Evolutionary conservation across 2,888 invertebrate genomes (phyloP).

Genomic region (Agrotis clavis): DNA sequence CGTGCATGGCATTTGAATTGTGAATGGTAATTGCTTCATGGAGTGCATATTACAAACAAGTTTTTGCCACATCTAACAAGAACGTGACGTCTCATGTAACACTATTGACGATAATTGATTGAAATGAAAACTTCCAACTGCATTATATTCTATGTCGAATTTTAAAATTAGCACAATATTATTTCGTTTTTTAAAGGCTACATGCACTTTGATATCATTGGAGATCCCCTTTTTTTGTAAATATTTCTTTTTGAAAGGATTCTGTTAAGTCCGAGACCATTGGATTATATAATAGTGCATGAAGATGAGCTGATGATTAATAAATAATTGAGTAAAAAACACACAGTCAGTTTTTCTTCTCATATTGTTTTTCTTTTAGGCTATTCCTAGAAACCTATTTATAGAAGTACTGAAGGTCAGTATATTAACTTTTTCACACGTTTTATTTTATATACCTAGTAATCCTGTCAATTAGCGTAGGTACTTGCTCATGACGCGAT

Average conservation of each 20-base stretch:
- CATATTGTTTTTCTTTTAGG: too few relatives aligned
- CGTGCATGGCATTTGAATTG: conserved; percentile 28
- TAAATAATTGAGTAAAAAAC: too few relatives aligned
- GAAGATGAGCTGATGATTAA: too few relatives aligned
- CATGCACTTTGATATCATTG: not conserved
- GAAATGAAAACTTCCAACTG: not conserved
- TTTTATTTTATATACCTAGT: too few relatives aligned
- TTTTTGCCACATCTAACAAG: not conserved
- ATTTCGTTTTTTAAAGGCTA: not conserved
- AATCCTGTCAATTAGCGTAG: too few relatives aligned
- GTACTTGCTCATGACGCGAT: too few relatives aligned
- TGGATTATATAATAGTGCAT: too few relatives aligned
- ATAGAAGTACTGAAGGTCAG: too few relatives aligned
- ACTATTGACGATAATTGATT: not conserved
- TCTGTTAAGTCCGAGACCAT: not conserved
- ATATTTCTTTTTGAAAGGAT: not conserved
- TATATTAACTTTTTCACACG: too few relatives aligned
- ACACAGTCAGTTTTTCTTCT: too few relatives aligned
- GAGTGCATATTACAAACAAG: not conserved
- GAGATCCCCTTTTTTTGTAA: not conserved
- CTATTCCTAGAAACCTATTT: too few relatives aligned
- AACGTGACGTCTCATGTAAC: not conserved
- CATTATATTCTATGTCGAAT: not conserved
- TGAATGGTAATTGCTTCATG: conserved; percentile 10
- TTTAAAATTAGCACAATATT: not conserved